Base-by-base conservation (phyloP, 1,140 invertebrate species). In the Drosophila nigromelanica region DNA sequence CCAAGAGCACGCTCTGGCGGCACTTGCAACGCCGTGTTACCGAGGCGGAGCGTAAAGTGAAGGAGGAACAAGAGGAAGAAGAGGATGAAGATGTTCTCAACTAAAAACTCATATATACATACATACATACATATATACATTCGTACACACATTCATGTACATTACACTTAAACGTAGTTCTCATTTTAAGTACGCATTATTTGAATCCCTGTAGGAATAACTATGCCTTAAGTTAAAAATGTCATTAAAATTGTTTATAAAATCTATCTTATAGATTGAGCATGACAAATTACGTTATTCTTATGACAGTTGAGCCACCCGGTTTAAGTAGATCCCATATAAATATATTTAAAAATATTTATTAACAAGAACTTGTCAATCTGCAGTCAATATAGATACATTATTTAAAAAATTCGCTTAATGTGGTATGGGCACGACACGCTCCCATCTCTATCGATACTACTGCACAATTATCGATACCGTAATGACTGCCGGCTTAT, bases 1-100 rank as follows among this genome's bases (percentile, higher is more conserved):
- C 94, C 21, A 94, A 94, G 86, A 94, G 94, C n/a, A 94, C 94
- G 1, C 93, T 94, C 21, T 94, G 94, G 94, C 92, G 94, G 27
- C 91, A 93, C 55, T 80, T 94, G 5, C 93, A 94, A 51, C 92
- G 93, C 48, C 76, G 76, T 1, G 69, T 78, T 3, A 56, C 73
- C 10, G 80, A 75, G 18, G 60, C 76, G 10, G 74, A 87, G 15
- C 72, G 72, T 0, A 86, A 86, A 45, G 78, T 86, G 1, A 86
- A 86, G 18, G 73, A 82, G 21, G 82, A 86, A 7, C 71, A 73
- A n/a, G 67, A 76, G 15, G 76, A 81, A 8, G 78, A 82, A 0
- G 83, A 77, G 4, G 82, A 83, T 1, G 80, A 86, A 3, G 81
- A 86, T n/a, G 18, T 56, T 37, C 42, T 81, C 18, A 82, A 56